Evolutionary conservation across 1,140 invertebrate species (phyloP).

Genomic region (Bombus pascuorum): DNA sequence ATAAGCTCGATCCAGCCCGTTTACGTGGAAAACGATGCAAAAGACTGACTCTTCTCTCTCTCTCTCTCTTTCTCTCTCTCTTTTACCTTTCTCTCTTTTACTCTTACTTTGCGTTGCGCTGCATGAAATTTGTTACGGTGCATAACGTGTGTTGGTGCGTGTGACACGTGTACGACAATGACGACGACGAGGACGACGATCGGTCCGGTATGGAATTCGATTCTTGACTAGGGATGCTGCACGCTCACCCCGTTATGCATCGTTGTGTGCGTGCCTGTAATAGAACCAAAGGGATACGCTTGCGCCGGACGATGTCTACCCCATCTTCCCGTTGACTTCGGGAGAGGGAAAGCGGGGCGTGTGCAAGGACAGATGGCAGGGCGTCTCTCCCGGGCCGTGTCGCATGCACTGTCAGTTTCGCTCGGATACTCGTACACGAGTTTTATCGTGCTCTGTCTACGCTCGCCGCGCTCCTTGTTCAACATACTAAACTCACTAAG

Average conservation of each 20-base stretch:
- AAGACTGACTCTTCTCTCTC: not conserved
- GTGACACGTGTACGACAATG: conserved; percentile 42
- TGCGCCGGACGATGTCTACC: conserved; percentile 63
- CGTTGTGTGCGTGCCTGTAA: conserved; percentile 26
- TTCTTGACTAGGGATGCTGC: conserved; percentile 63
- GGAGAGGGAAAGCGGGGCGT: conserved; percentile 62
- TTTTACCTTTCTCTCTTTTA: not conserved
- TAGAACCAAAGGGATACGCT: conserved; percentile 65
- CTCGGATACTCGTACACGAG: conserved; percentile 63
- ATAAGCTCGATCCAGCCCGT: conserved; percentile 35
- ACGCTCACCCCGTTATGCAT: not conserved
- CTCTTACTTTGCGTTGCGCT: not conserved
- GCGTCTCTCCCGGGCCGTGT: conserved; percentile 69
- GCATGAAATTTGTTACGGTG: conserved; percentile 42
- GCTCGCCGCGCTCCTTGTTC: not conserved
- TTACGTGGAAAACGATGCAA: conserved; percentile 20
- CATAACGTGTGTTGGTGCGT: conserved; percentile 34
- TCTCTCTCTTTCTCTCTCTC: not conserved
- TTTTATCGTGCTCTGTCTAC: conserved; percentile 37
- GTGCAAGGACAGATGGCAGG: conserved; percentile 68
- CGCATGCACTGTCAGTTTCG: conserved; percentile 67
- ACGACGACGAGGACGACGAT: conserved; percentile 35
- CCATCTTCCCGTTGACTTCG: conserved; percentile 56
- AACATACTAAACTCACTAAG: not conserved
- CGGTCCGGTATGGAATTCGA: conserved; percentile 58